Evolutionary conservation across 2,888 invertebrate species (phyloP).

Genomic region (Tetramorium bicarinatum): DNA sequence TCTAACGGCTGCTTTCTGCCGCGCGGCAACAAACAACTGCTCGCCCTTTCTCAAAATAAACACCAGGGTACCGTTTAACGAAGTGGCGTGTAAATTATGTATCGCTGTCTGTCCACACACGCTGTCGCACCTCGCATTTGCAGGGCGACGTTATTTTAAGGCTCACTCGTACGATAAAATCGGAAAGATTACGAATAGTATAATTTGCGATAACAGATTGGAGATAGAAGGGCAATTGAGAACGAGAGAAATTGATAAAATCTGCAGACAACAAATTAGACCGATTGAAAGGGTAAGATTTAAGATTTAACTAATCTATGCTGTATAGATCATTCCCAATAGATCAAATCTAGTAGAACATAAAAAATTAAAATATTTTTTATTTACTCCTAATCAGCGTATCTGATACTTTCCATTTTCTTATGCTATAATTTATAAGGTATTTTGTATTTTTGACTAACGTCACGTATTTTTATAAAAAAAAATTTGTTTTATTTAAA

Average conservation of each 20-base stretch:
- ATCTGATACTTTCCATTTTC: background rate
- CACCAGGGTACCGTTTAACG: slow-evolving; percentile 62
- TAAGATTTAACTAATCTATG: background rate
- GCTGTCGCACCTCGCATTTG: slow-evolving; percentile 31
- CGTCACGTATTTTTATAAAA: background rate
- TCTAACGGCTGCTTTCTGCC: slow-evolving; percentile 31
- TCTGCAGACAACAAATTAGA: background rate
- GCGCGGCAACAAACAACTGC: slow-evolving; percentile 21
- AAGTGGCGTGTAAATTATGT: slow-evolving; percentile 66
- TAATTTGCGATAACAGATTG: slow-evolving; percentile 20
- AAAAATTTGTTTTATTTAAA: slow-evolving; percentile 9
- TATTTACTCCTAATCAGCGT: background rate
- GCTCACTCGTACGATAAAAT: background rate
- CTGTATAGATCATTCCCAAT: background rate
- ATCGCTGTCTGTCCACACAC: slow-evolving; percentile 56
- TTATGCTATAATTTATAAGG: background rate
- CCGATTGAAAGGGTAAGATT: background rate
- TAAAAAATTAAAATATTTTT: background rate
- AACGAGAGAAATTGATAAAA: slow-evolving; percentile 5
- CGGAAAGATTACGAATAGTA: slow-evolving; percentile 13
- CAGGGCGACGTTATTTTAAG: slow-evolving; percentile 42
- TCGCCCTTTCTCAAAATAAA: slow-evolving; percentile 72
- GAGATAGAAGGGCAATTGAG: background rate
- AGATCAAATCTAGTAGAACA: background rate
- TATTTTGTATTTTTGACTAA: background rate